Evolutionary conservation across 2,113 vertebrate species (phyloP), one percentile per base, ranked within the genome.

Genomic region (Dipodomys ordii): DNA sequence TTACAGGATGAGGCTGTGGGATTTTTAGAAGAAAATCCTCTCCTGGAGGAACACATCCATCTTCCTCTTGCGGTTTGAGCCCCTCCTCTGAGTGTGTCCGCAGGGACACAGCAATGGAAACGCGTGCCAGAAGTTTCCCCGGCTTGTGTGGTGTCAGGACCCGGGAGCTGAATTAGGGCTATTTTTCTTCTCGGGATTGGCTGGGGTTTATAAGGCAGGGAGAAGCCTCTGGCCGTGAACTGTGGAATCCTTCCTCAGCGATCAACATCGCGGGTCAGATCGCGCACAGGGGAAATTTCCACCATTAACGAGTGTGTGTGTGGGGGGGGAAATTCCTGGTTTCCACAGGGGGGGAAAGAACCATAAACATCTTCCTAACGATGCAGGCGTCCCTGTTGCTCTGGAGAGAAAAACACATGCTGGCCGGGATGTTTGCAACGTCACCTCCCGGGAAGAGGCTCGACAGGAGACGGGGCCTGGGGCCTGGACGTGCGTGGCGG

Each of bases 291-390:
- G 16, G 90, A 96, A 96, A 72, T 6, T 8, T 90, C 13, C 30
- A 0, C 39, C 68, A 35, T 25, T 90, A 62, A 19, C 20, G 39
- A 96, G 30, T 7, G n/a, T n/a, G n/a, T n/a, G n/a, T n/a, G n/a
- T n/a, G n/a, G 53, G 7, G 23, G 91, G 95, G 96, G 94, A 79
- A 20, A 94, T 73, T 20, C 3, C 62, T 2, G 13, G 11, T 96
- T 95, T 94, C 46, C 25, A 95, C 95, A 46, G 13, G 49, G 9
- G 49, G 49, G 49, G 49, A 13, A 13, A 13, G 1, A 68, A 81
- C 71, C 90, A 69, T 2, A 57, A 94, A 88, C 4, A 46, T 74
- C 89, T 88, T 91, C 72, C 53, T 32, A 93, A 97, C 79, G 18
- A 44, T 6, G 32, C 44, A 71, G 6, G 3, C 65, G 92, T 93